Base-by-base conservation (phyloP, 2,888 invertebrate species). In the Auanema freiburgensis region DNA sequence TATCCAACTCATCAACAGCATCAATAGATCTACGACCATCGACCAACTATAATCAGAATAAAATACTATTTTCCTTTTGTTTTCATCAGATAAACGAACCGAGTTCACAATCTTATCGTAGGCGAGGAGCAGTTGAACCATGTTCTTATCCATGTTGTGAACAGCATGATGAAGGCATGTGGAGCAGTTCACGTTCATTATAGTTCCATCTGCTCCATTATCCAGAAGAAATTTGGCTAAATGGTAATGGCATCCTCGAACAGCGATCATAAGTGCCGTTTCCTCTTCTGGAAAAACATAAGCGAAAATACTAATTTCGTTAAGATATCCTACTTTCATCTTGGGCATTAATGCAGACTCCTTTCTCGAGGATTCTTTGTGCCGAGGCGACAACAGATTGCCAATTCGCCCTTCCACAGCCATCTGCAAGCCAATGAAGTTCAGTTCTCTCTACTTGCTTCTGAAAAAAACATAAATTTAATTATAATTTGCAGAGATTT, bases 11-110 rank as follows among this genome's bases (percentile, higher is more conserved):
- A 46, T 46, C 46, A 16, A 46, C 46, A 46, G 16, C 16, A 8
- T 46, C 46, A 21, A 46, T 46, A 18, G 46, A 46, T 46, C 21
- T 46, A 6, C 46, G 46, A 46, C 46, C 46, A 46, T 46, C 46
- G 5, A 46, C 46, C 21, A 18, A 16, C 46, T 46, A 8, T 5
- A 46, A 46, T 16, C 16, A 46, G 21, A 46, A 21, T 46, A 46
- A 21, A 46, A 46, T 6, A 16, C 21, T 16, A 18, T 21, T 46
- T 16, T 21, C 21, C 46, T 46, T 21, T 8, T 21, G 16, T 10
- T 43, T 43, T 43, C 4, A 46, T 46, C 16, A 18, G 21, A 46
- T 18, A 5, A 46, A 46, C 46, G 3, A 21, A 46, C 46, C 10
- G 46, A 46, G 46, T 21, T 46, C 46, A 46, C 46, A 21, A 46